Percentiles rank a stretch among this genome's conserved stretches.
These are phyloP conservation scores for Drosophila colorata DNA, from an alignment of 2,888 invertebrate genomes.

Conservation along the genomic window DNA sequence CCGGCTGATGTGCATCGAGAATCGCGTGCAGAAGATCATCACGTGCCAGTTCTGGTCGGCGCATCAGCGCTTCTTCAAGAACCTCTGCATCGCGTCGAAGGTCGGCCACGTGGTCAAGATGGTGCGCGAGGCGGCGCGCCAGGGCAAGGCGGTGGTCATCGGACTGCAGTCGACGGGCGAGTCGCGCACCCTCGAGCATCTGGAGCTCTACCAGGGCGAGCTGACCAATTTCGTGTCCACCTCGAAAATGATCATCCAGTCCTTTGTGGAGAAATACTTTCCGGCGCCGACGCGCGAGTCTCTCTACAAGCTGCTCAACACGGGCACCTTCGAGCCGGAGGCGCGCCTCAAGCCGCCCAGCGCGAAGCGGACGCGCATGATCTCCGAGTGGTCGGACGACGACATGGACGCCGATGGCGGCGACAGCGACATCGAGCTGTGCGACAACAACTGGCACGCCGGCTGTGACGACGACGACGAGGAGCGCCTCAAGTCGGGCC, in stretches of 20 bases:
- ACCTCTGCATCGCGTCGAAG: conserved; percentile 99
- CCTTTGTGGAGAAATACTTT: conserved; percentile 98
- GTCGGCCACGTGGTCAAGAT: conserved; percentile 92
- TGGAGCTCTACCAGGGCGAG: conserved; percentile 98
- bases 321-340: conserved; percentile 56
- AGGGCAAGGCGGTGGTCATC: conserved; percentile 99
- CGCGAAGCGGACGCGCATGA: conserved; percentile 45
- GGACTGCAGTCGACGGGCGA: conserved; percentile 99
- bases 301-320: conserved; percentile 89
- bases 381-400: conserved; percentile 54
- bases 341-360: conserved; percentile 16
- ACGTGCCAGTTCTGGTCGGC: conserved; percentile 99
- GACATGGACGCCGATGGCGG: conserved; percentile 83
- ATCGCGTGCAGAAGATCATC: conserved; percentile 97
- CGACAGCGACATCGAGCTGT: conserved; percentile 74
- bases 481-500: conserved; percentile 39
- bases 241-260: conserved; percentile 95
- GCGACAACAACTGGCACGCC: conserved; percentile 24
- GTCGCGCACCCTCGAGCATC: conserved; percentile 97
- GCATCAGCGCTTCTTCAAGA: conserved; percentile 99
- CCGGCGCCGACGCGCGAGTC: conserved; percentile 96
- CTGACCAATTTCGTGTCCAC: conserved; percentile 98
- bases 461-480: conserved; percentile 51
- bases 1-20: conserved; percentile 96
- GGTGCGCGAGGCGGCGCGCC: conserved; percentile 93